Conservation (phyloP, 2,113 vertebrate species). For the Phainopepla nitens region DNA sequence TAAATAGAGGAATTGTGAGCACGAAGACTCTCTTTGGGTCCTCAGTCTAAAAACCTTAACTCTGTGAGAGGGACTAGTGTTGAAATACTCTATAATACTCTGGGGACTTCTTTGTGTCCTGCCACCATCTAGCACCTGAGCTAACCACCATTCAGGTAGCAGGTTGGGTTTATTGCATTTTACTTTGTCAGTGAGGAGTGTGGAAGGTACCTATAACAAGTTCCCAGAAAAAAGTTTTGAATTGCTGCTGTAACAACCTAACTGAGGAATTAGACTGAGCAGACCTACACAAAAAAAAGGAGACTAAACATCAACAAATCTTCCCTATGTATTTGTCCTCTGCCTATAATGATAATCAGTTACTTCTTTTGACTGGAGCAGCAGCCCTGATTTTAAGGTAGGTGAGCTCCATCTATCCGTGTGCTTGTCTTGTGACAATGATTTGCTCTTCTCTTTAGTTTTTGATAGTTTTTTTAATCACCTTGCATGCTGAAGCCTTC, state of each 20-base stretch:
- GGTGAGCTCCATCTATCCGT: background rate
- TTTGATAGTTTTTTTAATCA: background rate
- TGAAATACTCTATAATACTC: background rate
- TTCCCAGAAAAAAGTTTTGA: background rate
- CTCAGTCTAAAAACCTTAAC: background rate
- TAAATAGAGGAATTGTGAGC: background rate
- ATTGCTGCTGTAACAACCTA: background rate
- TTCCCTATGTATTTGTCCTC: background rate
- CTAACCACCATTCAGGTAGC: background rate
- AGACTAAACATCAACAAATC: background rate
- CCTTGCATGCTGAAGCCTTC: background rate
- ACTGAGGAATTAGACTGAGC: background rate
- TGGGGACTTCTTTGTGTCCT: background rate
- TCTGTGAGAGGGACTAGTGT: background rate
- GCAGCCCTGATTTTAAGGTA: background rate
- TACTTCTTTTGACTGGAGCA: background rate
- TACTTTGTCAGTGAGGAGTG: background rate
- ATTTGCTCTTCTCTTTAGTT: background rate
- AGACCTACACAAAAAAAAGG: background rate
- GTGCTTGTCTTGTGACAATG: background rate
- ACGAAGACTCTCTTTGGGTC: background rate
- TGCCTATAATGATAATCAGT: background rate
- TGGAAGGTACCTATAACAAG: rapidly evolving
- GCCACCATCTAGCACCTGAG: background rate
- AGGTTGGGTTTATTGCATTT: background rate